Evolutionary conservation across 2,797 vertebrate genomes (phyloP).

Genomic region (Poecilia wingei): DNA sequence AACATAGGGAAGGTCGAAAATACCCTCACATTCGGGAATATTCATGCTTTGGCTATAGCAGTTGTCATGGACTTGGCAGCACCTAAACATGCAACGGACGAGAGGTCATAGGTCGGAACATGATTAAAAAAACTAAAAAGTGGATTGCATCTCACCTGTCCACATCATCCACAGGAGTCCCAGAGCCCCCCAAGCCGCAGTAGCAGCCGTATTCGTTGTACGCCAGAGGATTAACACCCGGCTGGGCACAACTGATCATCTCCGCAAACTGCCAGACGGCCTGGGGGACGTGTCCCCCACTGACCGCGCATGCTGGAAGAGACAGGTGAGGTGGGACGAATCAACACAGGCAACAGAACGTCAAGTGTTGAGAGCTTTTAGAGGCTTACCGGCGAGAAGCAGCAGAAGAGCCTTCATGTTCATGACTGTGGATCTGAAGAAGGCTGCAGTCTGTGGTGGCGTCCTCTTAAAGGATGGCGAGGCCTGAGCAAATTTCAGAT

Average conservation of each 20-base stretch:
- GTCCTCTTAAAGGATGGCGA: slow-evolving; percentile 41
- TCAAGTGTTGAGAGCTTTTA: neutral
- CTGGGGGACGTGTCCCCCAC: slow-evolving; percentile 28
- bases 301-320: slow-evolving; percentile 46
- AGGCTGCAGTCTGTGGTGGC: neutral
- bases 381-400: slow-evolving; percentile 63
- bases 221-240: slow-evolving; percentile 48
- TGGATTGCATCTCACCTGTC: slow-evolving; percentile 61
- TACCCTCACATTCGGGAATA: slow-evolving; percentile 51
- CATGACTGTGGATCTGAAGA: slow-evolving; percentile 45
- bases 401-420: slow-evolving; percentile 44
- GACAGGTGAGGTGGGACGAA: neutral
- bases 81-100: slow-evolving; percentile 51
- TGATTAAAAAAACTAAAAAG: neutral
- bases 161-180: slow-evolving; percentile 64
- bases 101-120: neutral
- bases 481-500: slow-evolving; percentile 8
- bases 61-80: slow-evolving; percentile 73
- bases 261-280: slow-evolving; percentile 76
- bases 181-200: slow-evolving; percentile 73
- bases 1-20: slow-evolving; percentile 68
- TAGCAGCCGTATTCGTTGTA: slow-evolving; percentile 79
- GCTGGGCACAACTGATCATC: slow-evolving; percentile 72
- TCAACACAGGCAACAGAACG: neutral
- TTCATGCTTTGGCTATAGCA: slow-evolving; percentile 61